These are phyloP conservation scores for Dolichopus griseipennis DNA, from an alignment of 2,888 invertebrate genomes.

Conservation along the genomic window DNA sequence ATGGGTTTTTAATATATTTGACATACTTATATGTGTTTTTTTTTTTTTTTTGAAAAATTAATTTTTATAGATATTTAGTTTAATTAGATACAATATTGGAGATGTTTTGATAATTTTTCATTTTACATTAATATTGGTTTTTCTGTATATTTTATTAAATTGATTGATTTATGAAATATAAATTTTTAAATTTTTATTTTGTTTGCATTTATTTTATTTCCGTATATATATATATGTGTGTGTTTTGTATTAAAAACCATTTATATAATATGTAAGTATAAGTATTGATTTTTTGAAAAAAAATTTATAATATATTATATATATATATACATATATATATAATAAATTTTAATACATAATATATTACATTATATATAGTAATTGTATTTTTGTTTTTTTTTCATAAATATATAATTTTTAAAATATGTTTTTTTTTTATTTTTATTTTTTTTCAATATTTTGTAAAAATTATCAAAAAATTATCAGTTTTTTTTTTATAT, in stretches of 20 bases:
- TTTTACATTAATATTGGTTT: too few species aligned
- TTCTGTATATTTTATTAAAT: too few species aligned
- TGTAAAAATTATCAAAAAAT: slow-evolving; percentile 26
- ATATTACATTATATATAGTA: slow-evolving; percentile 15
- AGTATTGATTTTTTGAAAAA: background rate
- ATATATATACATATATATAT: background rate
- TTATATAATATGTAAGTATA: slow-evolving; percentile 17
- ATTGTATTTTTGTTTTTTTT: slow-evolving; percentile 1
- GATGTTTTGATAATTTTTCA: background rate
- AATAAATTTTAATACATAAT: background rate
- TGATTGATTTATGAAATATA: too few species aligned
- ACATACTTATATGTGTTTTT: background rate
- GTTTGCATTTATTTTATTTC: slow-evolving; percentile 14
- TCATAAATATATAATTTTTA: slow-evolving; percentile 16
- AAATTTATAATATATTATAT: background rate
- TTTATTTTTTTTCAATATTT: slow-evolving; percentile 19
- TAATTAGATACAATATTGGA: background rate
- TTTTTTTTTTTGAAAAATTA: background rate
- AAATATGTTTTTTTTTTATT: slow-evolving; percentile 14
- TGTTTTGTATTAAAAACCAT: slow-evolving; percentile 22
- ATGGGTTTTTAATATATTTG: background rate
- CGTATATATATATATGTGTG: slow-evolving; percentile 15
- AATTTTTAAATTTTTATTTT: background rate
- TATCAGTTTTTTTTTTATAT: slow-evolving; percentile 22
- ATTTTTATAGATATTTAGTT: background rate